Percentiles rank a stretch among this genome's conserved stretches.
Evolutionary conservation across 2,888 invertebrate genomes (phyloP).

Genomic region (Acrobasis consociella): DNA sequence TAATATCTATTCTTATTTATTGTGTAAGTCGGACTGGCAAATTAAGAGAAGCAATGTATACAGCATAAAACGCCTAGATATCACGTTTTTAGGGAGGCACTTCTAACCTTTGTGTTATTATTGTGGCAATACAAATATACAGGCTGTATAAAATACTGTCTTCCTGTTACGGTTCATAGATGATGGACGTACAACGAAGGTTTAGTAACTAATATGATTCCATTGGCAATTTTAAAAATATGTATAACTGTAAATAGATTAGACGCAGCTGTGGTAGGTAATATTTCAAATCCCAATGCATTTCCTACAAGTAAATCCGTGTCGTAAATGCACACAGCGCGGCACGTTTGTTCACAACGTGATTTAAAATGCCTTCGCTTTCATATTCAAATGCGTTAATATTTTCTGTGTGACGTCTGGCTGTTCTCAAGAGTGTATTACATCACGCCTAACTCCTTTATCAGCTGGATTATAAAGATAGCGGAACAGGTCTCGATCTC

Average conservation of each 20-base stretch:
- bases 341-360: slow-evolving; percentile 20
- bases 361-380: slow-evolving; percentile 20
- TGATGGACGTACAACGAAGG: no score
- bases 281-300: slow-evolving; percentile 10
- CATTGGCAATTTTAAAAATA: no score
- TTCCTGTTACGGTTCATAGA: no score
- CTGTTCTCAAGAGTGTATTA: background rate
- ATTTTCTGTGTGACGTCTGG: slow-evolving; percentile 4
- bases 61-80: no score
- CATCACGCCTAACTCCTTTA: slow-evolving; percentile 11
- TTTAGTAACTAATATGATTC: no score
- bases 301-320: slow-evolving; percentile 4
- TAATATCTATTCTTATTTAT: no score
- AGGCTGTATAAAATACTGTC: no score
- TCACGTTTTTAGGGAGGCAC: no score
- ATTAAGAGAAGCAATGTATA: no score
- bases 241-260: background rate
- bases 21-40: no score
- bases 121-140: no score
- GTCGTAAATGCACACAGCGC: slow-evolving; percentile 15
- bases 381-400: slow-evolving; percentile 16
- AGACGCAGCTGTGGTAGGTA: slow-evolving; percentile 9
- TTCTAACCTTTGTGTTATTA: no score
- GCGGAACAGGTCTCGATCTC: background rate
- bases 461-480: slow-evolving; percentile 15